Conservation (phyloP, 2,797 vertebrate species). For the Gallinago nigripennis region DNA sequence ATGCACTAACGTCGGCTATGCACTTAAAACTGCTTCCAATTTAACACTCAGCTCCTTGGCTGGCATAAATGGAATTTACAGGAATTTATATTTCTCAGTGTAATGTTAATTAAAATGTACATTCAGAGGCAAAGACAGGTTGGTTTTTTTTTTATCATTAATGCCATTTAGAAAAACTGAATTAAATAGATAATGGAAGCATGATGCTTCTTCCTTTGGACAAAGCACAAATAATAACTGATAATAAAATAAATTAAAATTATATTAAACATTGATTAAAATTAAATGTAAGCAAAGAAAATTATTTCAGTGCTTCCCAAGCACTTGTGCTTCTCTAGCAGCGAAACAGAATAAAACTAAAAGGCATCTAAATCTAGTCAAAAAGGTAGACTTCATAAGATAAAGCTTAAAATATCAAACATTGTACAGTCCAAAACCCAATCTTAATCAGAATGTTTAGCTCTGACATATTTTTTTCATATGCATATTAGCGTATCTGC, state of each 20-base stretch:
- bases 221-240: not conserved
- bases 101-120: constrained; percentile 8
- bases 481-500: constrained; percentile 54
- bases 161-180: not conserved
- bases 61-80: not conserved
- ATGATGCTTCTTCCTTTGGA: constrained; percentile 12
- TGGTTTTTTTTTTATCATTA: not conserved
- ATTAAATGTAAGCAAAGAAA: constrained; percentile 10
- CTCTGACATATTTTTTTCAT: constrained; percentile 33
- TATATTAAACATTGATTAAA: constrained; percentile 9
- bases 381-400: not conserved
- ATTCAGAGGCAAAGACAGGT: not conserved
- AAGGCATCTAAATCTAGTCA: not conserved
- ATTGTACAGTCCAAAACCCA: not conserved
- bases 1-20: not conserved
- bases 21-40: not conserved
- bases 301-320: not conserved
- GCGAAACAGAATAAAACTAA: not conserved
- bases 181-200: constrained; percentile 22
- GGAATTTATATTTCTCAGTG: not conserved
- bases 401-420: not conserved
- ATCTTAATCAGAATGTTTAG: constrained; percentile 15
- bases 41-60: not conserved
- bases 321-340: not conserved
- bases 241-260: constrained; percentile 28